Evolutionary conservation across 1,140 invertebrate species (phyloP).

Genomic region (Atta texana): DNA sequence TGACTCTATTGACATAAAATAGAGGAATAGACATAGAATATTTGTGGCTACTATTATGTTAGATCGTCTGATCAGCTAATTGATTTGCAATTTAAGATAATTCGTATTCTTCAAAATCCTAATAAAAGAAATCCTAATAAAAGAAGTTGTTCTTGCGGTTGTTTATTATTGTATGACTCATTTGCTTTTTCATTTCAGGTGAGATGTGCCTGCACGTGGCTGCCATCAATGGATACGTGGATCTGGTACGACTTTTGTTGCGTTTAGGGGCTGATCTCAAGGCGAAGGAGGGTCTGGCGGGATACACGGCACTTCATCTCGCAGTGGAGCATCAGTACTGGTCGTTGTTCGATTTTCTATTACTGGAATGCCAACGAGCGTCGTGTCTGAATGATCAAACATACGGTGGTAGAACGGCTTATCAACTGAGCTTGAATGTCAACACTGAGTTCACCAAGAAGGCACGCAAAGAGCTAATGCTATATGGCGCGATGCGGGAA

Average conservation of each 20-base stretch:
- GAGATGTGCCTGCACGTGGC: slow-evolving; percentile 95
- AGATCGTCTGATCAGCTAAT: neutral
- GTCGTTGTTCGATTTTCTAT: slow-evolving; percentile 88
- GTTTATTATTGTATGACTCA: neutral
- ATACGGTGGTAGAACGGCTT: slow-evolving; percentile 89
- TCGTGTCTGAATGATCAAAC: slow-evolving; percentile 87
- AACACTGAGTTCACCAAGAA: slow-evolving; percentile 83
- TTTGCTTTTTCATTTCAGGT: slow-evolving; percentile 89
- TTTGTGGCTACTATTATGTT: neutral
- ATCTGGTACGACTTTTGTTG: slow-evolving; percentile 92
- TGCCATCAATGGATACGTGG: slow-evolving; percentile 89
- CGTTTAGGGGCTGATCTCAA: slow-evolving; percentile 93
- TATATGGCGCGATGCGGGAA: slow-evolving; percentile 83
- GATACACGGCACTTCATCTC: slow-evolving; percentile 93
- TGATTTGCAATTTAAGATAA: neutral
- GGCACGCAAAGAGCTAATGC: slow-evolving; percentile 80
- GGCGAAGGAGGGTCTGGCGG: slow-evolving; percentile 91
- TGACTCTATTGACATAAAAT: neutral
- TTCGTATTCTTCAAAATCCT: neutral
- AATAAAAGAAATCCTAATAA: neutral
- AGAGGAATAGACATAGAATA: neutral
- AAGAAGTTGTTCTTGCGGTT: neutral
- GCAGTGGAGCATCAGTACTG: slow-evolving; percentile 91
- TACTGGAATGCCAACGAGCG: slow-evolving; percentile 87
- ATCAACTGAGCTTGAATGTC: slow-evolving; percentile 87